phyloP scores from a whole-genome alignment of 2,113 vertebrate genomes.

The Cyanistes caeruleus region DNA sequence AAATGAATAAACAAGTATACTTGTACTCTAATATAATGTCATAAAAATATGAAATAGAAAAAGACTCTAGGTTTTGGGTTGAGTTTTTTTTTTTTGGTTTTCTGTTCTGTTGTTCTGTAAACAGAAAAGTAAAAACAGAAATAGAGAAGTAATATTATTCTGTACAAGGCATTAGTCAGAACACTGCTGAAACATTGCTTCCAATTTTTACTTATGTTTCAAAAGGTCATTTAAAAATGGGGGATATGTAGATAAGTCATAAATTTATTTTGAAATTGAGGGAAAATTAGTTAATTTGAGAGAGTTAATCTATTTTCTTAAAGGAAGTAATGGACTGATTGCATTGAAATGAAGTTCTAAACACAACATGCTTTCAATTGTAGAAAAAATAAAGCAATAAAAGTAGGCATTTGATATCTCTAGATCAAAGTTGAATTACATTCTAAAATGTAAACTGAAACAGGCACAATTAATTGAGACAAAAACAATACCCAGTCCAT shows the following conservation, averaged over 20 bases:
- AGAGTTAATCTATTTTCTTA: background rate
- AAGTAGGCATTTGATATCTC: background rate
- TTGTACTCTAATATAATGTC: background rate
- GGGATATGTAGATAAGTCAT: background rate
- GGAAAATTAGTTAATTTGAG: background rate
- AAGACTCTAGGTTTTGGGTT: fast-evolving
- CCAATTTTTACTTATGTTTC: background rate
- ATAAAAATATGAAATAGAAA: background rate
- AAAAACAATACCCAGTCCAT: background rate
- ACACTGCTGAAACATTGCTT: background rate
- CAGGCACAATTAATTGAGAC: background rate
- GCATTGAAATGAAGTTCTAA: background rate
- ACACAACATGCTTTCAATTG: background rate
- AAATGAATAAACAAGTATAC: background rate
- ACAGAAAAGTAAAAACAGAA: background rate
- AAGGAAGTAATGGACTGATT: background rate
- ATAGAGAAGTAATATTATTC: background rate
- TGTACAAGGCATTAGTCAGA: background rate
- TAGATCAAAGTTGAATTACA: background rate
- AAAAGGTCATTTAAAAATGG: background rate
- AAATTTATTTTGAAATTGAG: background rate
- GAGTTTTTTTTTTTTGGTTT: background rate
- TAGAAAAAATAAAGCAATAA: background rate
- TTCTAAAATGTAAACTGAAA: background rate
- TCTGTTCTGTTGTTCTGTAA: background rate